Evolutionary conservation across 1,140 invertebrate species (phyloP).

Genomic region (Alviniconcha marisindica): DNA sequence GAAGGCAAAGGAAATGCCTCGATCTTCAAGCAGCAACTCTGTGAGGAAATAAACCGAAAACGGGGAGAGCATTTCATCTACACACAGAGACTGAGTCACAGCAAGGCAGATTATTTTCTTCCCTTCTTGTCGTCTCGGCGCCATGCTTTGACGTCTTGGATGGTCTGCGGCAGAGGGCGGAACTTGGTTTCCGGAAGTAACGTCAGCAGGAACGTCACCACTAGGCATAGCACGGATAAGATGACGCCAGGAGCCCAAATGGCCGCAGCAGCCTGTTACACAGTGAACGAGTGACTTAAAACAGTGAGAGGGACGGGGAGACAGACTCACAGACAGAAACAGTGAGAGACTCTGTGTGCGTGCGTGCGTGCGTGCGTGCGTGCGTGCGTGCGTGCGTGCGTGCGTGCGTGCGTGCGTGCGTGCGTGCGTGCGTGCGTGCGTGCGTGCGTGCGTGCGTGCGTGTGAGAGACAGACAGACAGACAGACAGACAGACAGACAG

Average conservation of each 20-base stretch:
- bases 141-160: conserved; percentile 46
- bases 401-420: too few species aligned
- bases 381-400: too few species aligned
- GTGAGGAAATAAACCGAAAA: background rate
- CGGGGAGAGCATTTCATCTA: background rate
- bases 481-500: too few species aligned
- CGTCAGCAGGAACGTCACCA: conserved; percentile 42
- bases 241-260: conserved; percentile 47
- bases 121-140: conserved; percentile 27
- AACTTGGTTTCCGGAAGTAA: conserved; percentile 52
- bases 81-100: too few species aligned
- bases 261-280: conserved; percentile 37
- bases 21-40: background rate
- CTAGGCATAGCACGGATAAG: conserved; percentile 30
- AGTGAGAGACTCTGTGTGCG: background rate
- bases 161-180: conserved; percentile 41
- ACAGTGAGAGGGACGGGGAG: background rate
- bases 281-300: background rate
- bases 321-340: background rate
- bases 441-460: too few species aligned
- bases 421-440: too few species aligned
- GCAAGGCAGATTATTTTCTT: too few species aligned
- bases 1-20: too few species aligned
- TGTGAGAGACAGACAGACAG: too few species aligned
- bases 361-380: background rate